Base-by-base conservation (phyloP, 2,113 vertebrate species). In the Tapirus terrestris region DNA sequence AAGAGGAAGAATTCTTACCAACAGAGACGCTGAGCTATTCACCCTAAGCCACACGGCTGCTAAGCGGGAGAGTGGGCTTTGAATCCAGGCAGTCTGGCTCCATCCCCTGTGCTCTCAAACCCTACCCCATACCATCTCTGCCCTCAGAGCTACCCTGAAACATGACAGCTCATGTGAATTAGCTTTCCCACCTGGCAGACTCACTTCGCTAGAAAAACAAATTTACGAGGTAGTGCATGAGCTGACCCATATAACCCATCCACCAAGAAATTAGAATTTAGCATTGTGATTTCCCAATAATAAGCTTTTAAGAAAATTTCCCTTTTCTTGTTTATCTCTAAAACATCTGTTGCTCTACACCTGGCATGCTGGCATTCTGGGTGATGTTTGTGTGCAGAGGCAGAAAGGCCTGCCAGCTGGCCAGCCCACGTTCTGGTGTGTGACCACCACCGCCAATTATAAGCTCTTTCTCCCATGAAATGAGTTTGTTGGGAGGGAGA, bases 131-230 rank as follows among this genome's bases (percentile, higher is more conserved):
- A 3, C 14, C 10, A 5, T 13, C 67, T 56, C n/a, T 10, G 65
- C 39, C 58, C 18, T 77, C 29, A 3, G 29, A 56, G 65, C 58
- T 21, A 9, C 65, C 1, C 8, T 1, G 67, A 53, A 53, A 81
- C 14, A 63, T 2, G 31, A 4, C 33, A 36, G 18, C 33, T 76
- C 36, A 3, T 10, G 3, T 12, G 43, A 70, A 73, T 79, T 36
- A 53, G 21, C 43, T 72, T 61, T 79, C 53, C 29, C 18, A 21
- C 45, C 76, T 51, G 39, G 43, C 18, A 27, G 20, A 67, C 60
- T 91, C 53, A 12, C n/a, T 81, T 36, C 63, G 93, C 60, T 27
- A 67, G 95, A 48, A 81, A 97, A 92, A 84, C 90, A 72, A 76
- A 68, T 61, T 56, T 20, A 20, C 1, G 1, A 96, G 79, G 70